Conservation (phyloP, 2,888 invertebrate species). For the Arctia plantaginis region DNA sequence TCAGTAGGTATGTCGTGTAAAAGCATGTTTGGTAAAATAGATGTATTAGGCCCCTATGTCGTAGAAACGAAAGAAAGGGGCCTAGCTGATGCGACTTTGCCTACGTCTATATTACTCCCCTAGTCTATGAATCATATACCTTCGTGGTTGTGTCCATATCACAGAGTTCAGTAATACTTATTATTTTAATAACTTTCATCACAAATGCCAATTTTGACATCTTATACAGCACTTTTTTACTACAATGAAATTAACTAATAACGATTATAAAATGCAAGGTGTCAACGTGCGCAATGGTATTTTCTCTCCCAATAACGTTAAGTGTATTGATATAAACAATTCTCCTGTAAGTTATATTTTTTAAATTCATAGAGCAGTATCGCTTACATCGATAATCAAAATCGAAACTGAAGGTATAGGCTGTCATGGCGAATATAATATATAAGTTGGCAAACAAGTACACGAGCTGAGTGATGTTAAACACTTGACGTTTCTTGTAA, state of each 20-base stretch:
- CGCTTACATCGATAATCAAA: background rate
- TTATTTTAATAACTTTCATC: background rate
- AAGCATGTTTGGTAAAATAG: too few relatives aligned
- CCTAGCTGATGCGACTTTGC: too few relatives aligned
- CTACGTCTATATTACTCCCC: too few relatives aligned
- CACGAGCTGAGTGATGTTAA: too few relatives aligned
- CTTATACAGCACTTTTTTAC: constrained; percentile 28
- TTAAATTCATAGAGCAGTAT: background rate
- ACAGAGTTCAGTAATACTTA: too few relatives aligned
- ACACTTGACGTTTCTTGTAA: too few relatives aligned
- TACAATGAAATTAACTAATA: constrained; percentile 14
- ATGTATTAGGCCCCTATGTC: too few relatives aligned
- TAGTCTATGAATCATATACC: background rate
- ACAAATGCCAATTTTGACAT: constrained; percentile 22
- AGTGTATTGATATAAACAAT: constrained; percentile 60
- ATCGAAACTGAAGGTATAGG: background rate
- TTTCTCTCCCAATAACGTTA: constrained; percentile 56
- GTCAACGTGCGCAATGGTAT: constrained; percentile 48
- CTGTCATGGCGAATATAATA: too few relatives aligned
- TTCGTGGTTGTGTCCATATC: background rate
- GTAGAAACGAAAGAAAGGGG: too few relatives aligned
- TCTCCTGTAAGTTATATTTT: constrained; percentile 55
- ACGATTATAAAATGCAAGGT: constrained; percentile 37
- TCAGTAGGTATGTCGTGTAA: too few relatives aligned
- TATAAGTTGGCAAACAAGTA: too few relatives aligned